Evolutionary conservation across 2,888 invertebrate species (phyloP).

Genomic region (Eulithis prunata): DNA sequence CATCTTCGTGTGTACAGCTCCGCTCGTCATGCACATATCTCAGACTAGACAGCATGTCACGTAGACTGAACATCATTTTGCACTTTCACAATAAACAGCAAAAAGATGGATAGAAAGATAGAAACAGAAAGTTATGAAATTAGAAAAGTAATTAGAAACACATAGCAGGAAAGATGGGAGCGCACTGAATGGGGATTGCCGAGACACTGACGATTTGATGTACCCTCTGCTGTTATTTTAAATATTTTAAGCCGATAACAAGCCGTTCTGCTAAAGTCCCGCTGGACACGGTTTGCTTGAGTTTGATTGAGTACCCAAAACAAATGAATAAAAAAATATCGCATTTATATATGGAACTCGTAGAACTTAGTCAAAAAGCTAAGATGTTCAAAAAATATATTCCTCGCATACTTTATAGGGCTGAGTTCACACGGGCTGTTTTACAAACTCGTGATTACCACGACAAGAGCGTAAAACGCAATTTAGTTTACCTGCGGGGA

Average conservation of each 20-base stretch:
- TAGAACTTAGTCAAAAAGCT: not conserved
- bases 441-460: conserved; percentile 17
- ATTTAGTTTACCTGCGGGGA: conserved; percentile 36
- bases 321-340: not conserved
- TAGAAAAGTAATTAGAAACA: conserved; percentile 33
- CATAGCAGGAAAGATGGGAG: conserved; percentile 23
- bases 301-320: no score
- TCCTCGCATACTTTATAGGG: conserved; percentile 5
- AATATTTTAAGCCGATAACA: not conserved
- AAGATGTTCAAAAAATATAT: not conserved
- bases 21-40: conserved; percentile 73
- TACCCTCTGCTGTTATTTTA: conserved; percentile 22
- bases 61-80: conserved; percentile 74
- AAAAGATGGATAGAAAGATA: conserved; percentile 43
- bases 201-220: conserved; percentile 13
- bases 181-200: conserved; percentile 17
- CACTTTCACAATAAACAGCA: conserved; percentile 45
- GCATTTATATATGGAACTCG: not conserved
- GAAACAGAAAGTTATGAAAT: conserved; percentile 33
- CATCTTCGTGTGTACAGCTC: conserved; percentile 52
- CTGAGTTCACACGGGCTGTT: conserved; percentile 13
- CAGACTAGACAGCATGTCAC: conserved; percentile 70
- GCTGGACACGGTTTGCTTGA: no score
- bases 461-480: conserved; percentile 26
- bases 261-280: not conserved